Base-by-base conservation (phyloP, 1,140 invertebrate genomes). In the Neodiprion lecontei region DNA sequence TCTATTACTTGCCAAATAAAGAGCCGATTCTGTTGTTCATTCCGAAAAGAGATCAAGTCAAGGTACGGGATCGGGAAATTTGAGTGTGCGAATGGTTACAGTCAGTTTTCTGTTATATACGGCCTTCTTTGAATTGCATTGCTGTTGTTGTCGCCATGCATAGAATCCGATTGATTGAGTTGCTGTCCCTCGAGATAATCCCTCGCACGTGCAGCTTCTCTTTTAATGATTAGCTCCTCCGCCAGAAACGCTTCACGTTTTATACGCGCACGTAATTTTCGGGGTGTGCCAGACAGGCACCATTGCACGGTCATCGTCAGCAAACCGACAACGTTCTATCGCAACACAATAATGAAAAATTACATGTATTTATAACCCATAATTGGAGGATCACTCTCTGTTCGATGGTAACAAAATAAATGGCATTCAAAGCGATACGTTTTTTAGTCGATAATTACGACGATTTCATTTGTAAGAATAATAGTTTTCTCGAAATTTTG, bases 191-290 rank as follows among this genome's bases (percentile, higher is more conserved):
- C 53, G 11, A 61, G n/a, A 61, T 61, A 9, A 61, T 17, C 53
- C 53, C 53, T 61, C 53, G 53, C 53, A 61, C 53, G 53, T 61
- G 53, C 9, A 47, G 85, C 84, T 76, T 96, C 95, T 76, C 94
- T 92, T 75, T 92, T 92, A 65, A 96, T 94, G 71, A 97, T 96
- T 70, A 96, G 92, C 81, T 97, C 95, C 82, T 95, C 96, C 1
- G 95, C 94, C 49, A 96, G 87, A 81, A 95, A 95, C n/a, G 94
- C 93, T 85, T 97, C 96, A 53, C 94, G 90, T 75, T 95, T 92
- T 74, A 97, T 96, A 81, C 92, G 92, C 77, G 96, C 93, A 2
- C 90, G 86, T 50, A 98, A 88, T 73, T 92, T 91, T 11, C 89
- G 89, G 2, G 95, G 94, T 21, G 96, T 91, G 82, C 96, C 95